A percentile compares a stretch with the other conserved stretches of the same genome.
These are phyloP conservation scores for Melikaiella ostensackeni DNA, from an alignment of 2,888 invertebrate genomes.

Conservation along the genomic window DNA sequence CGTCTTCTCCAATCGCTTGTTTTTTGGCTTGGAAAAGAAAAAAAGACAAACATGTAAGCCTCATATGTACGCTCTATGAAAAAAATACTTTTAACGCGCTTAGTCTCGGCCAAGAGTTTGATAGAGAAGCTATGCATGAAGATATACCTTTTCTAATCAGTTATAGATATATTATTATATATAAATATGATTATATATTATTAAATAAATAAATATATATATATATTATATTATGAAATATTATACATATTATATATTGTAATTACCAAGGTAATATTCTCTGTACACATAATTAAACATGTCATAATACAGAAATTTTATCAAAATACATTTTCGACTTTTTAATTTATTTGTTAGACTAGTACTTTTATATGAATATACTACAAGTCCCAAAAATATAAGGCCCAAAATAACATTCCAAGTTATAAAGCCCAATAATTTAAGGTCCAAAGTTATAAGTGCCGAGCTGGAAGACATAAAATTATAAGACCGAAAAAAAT, in stretches of 20 bases:
- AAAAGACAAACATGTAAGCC: slow-evolving; percentile 61
- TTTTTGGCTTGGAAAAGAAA: slow-evolving; percentile 29
- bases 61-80: slow-evolving; percentile 61
- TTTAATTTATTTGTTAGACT: too few relatives aligned
- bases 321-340: slow-evolving; percentile 43
- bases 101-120: slow-evolving; percentile 67
- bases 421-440: too few relatives aligned
- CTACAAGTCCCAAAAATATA: too few relatives aligned
- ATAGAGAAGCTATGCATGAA: slow-evolving; percentile 70
- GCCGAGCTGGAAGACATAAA: too few relatives aligned
- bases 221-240: slow-evolving; percentile 27
- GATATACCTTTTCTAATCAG: slow-evolving; percentile 69
- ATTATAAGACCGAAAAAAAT: too few relatives aligned
- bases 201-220: slow-evolving; percentile 3
- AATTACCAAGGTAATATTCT: slow-evolving; percentile 68
- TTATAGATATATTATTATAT: slow-evolving; percentile 60
- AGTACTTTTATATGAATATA: too few relatives aligned
- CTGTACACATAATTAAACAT: slow-evolving; percentile 67
- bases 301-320: slow-evolving; percentile 68
- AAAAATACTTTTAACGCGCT: slow-evolving; percentile 62
- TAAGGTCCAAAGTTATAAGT: too few relatives aligned
- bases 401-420: too few relatives aligned
- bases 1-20: slow-evolving; percentile 64
- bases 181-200: slow-evolving; percentile 19
- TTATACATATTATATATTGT: slow-evolving; percentile 61